These are phyloP conservation scores for Stenopsyche tienmushanensis DNA, from an alignment of 1,140 invertebrate species.

Conservation along the genomic window DNA sequence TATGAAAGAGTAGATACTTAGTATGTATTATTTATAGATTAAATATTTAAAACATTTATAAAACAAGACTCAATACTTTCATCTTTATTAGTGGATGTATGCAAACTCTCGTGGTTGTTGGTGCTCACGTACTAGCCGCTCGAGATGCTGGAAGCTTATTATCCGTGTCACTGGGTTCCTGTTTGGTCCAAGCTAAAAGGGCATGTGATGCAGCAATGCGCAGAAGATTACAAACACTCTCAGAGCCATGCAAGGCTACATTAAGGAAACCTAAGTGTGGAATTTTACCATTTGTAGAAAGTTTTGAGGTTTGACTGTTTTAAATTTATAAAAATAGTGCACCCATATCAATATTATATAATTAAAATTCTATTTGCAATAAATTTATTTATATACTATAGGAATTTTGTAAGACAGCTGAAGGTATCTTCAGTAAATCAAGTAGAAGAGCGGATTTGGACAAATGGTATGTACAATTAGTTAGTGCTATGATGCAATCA, in stretches of 20 bases:
- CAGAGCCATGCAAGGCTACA: slow-evolving; percentile 71
- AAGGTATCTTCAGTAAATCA: slow-evolving; percentile 83
- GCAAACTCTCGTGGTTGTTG: slow-evolving; percentile 86
- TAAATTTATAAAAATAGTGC: not conserved
- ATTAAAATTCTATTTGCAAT: slow-evolving; percentile 46
- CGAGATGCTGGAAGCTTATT: slow-evolving; percentile 91
- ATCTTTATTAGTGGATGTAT: slow-evolving; percentile 87
- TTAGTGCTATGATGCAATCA: slow-evolving; percentile 82
- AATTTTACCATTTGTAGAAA: slow-evolving; percentile 87
- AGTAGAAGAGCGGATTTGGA: slow-evolving; percentile 93
- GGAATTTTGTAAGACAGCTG: slow-evolving; percentile 84
- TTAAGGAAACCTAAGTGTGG: slow-evolving; percentile 83
- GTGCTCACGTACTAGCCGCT: slow-evolving; percentile 86
- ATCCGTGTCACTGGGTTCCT: slow-evolving; percentile 85
- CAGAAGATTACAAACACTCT: slow-evolving; percentile 78
- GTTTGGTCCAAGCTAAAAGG: slow-evolving; percentile 90
- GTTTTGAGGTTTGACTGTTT: slow-evolving; percentile 68
- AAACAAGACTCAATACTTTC: not conserved
- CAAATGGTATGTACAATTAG: slow-evolving; percentile 89
- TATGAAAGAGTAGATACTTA: slow-evolving; percentile 87
- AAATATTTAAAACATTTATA: not conserved
- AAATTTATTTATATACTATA: slow-evolving; percentile 44
- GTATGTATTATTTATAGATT: slow-evolving; percentile 57
- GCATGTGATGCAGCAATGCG: slow-evolving; percentile 94
- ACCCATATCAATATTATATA: slow-evolving; percentile 46